Evolutionary conservation across 1,140 invertebrate genomes (phyloP).

Genomic region (Pseudobourletiella spinata): DNA sequence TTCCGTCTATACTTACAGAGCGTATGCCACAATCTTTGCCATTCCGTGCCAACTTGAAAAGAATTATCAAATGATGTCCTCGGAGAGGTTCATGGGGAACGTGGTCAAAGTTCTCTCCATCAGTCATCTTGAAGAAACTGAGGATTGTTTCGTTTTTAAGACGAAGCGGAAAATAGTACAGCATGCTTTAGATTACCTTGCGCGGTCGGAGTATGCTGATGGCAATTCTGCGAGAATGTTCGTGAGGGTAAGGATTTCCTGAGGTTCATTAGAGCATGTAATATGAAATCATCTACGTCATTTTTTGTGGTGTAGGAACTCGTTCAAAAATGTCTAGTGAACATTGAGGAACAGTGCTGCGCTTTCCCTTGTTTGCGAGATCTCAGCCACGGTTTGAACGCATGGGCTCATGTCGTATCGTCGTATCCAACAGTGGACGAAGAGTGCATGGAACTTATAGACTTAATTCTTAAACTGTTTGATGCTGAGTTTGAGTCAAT

Average conservation of each 20-base stretch:
- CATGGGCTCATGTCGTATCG: neutral
- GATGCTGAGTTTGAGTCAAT: neutral
- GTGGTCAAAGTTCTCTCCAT: neutral
- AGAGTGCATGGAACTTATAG: neutral
- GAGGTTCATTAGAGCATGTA: neutral
- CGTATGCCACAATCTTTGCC: neutral
- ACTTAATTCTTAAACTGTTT: neutral
- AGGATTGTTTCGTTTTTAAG: slow-evolving; percentile 2
- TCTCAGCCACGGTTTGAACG: neutral
- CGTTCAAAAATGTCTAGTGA: neutral
- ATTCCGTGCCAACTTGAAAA: neutral
- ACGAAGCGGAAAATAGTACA: neutral
- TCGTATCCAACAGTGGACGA: neutral
- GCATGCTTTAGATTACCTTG: neutral
- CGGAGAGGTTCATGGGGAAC: neutral
- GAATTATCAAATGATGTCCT: neutral
- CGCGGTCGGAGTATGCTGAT: neutral
- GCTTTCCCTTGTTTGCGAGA: neutral
- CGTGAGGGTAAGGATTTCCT: neutral
- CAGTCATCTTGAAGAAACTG: neutral
- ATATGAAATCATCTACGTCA: neutral
- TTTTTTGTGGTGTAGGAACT: neutral
- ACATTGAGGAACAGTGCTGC: neutral
- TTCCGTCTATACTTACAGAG: neutral
- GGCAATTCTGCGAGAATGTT: neutral